Conservation (phyloP, 92 coral and sea anemone genomes). For the Epizoanthus illoricatus region DNA sequence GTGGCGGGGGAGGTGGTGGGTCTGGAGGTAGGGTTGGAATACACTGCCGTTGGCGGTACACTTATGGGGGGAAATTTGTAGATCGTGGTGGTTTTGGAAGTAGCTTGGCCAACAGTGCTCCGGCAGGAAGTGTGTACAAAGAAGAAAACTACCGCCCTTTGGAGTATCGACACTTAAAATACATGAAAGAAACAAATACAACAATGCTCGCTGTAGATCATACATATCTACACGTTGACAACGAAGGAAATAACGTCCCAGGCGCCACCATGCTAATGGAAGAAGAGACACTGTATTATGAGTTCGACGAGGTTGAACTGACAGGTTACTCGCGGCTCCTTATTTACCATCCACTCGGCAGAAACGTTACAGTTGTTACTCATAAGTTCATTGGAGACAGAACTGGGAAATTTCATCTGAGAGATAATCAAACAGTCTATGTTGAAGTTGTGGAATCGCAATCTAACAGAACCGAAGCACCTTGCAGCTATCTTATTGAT, state of each 20-base stretch:
- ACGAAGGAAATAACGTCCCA: slow-evolving; percentile 53
- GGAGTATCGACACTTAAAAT: slow-evolving; percentile 66
- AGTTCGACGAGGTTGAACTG: slow-evolving; percentile 66
- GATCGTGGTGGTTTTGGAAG: slow-evolving; percentile 60
- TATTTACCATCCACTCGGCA: slow-evolving; percentile 55
- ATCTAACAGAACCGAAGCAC: slow-evolving; percentile 66
- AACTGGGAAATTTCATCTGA: slow-evolving; percentile 65
- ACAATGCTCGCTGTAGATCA: slow-evolving; percentile 61
- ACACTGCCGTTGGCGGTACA: slow-evolving; percentile 72
- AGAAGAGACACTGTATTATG: slow-evolving; percentile 48
- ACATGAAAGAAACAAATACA: slow-evolving; percentile 50
- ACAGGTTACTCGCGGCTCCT: slow-evolving; percentile 65
- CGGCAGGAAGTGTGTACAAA: slow-evolving; percentile 65
- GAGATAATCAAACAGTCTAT: slow-evolving; percentile 53
- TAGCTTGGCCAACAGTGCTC: slow-evolving; percentile 41
- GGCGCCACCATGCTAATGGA: slow-evolving; percentile 72
- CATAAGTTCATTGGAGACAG: slow-evolving; percentile 69
- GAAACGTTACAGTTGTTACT: slow-evolving; percentile 55
- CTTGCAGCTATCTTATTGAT: slow-evolving; percentile 66
- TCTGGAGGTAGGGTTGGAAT: slow-evolving; percentile 72
- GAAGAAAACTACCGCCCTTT: slow-evolving; percentile 63
- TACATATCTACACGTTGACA: slow-evolving; percentile 60
- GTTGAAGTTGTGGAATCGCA: slow-evolving; percentile 66
- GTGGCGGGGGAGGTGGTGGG: slow-evolving; percentile 66
- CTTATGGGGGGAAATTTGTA: slow-evolving; percentile 51